A percentile compares a stretch with the other conserved stretches of the same genome.
These are phyloP conservation scores for Ylistrum balloti DNA, from an alignment of 1,140 invertebrate genomes.

Conservation along the genomic window DNA sequence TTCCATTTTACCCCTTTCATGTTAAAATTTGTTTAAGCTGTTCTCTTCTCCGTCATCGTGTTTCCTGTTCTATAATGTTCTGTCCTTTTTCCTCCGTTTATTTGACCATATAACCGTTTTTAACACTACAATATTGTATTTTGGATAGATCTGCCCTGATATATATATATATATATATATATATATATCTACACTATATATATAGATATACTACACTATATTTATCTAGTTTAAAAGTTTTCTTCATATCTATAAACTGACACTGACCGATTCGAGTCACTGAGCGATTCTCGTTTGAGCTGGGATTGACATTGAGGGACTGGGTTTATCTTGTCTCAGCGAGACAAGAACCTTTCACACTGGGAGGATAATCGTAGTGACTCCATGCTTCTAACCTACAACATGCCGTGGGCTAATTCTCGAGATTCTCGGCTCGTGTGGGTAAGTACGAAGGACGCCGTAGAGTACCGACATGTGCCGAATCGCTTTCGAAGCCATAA, in stretches of 20 bases:
- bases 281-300: not conserved
- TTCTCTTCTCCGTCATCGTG: not conserved
- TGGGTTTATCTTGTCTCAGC: not conserved
- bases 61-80: not conserved
- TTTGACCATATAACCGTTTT: not conserved
- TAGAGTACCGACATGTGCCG: not conserved
- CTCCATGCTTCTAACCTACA: not conserved
- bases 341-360: not conserved
- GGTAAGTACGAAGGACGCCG: constrained; percentile 9
- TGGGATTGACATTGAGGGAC: not conserved
- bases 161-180: too few relatives aligned
- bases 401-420: not conserved
- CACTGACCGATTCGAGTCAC: not conserved
- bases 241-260: not conserved
- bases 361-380: not conserved
- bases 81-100: not conserved
- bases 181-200: too few relatives aligned
- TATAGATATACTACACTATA: too few relatives aligned
- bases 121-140: not conserved
- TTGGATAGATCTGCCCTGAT: not conserved
- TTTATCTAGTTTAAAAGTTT: too few relatives aligned
- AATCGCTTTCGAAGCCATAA: constrained; percentile 16
- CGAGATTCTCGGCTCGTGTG: not conserved
- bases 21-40: not conserved
- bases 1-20: not conserved